Evolutionary conservation across 2,113 vertebrate species (phyloP).

Genomic region (Chroicocephalus ridibundus): DNA sequence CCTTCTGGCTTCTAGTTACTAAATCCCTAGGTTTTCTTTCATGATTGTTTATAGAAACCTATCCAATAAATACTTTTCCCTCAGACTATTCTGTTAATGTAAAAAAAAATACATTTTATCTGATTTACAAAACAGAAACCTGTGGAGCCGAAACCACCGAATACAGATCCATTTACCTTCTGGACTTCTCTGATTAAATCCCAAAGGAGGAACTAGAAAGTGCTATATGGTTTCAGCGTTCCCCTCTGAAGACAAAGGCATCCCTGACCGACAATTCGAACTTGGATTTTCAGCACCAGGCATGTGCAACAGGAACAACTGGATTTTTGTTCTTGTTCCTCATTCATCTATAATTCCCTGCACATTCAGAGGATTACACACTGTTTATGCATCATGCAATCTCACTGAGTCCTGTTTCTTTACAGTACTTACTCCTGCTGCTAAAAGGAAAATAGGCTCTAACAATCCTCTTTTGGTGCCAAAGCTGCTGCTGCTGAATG

Average conservation of each 20-base stretch:
- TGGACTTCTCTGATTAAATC: background rate
- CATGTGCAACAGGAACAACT: background rate
- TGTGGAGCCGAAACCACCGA: background rate
- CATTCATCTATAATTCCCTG: constrained; percentile 61
- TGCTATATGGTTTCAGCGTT: background rate
- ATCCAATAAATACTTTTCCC: constrained; percentile 9
- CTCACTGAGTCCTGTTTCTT: constrained; percentile 70
- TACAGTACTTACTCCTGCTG: constrained; percentile 75
- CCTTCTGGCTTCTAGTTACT: background rate
- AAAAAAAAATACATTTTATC: constrained; percentile 18
- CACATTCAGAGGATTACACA: constrained; percentile 74
- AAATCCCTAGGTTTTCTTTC: background rate
- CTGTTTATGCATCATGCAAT: constrained; percentile 71
- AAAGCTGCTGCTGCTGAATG: constrained; percentile 72
- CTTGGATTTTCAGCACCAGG: background rate
- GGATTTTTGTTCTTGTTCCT: constrained; percentile 45
- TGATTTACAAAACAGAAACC: constrained; percentile 11
- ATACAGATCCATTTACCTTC: background rate
- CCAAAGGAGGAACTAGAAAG: background rate
- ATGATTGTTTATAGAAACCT: constrained; percentile 26
- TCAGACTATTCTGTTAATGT: background rate
- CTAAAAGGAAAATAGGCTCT: constrained; percentile 75
- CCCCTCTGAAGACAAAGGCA: background rate
- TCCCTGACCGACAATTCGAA: background rate
- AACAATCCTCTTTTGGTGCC: constrained; percentile 76